Conservation (phyloP, 2,797 vertebrate genomes). For the Caiman crocodilus region DNA sequence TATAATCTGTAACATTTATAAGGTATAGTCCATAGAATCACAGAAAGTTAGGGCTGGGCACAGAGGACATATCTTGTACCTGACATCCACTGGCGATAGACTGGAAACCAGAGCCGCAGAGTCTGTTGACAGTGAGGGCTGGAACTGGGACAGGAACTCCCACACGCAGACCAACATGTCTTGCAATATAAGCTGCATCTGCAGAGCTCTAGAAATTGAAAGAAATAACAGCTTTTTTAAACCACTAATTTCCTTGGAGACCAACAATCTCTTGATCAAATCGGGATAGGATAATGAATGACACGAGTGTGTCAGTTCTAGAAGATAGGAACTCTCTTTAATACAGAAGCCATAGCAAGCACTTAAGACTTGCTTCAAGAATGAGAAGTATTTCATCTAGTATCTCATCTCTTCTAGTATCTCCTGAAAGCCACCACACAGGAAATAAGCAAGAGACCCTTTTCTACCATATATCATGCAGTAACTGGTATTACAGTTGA, state of each 20-base stretch:
- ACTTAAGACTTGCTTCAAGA: neutral
- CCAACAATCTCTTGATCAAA: neutral
- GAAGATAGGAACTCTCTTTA: neutral
- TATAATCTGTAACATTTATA: too few species aligned
- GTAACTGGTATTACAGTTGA: neutral
- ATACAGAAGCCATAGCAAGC: fast-evolving
- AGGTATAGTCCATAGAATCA: neutral
- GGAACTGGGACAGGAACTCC: conserved; percentile 89
- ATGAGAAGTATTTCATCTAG: too few species aligned
- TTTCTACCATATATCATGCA: neutral
- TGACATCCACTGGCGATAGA: conserved; percentile 92
- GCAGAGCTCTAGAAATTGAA: conserved; percentile 86
- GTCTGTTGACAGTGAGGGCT: conserved; percentile 93
- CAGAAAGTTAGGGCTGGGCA: neutral
- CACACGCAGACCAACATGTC: conserved; percentile 92
- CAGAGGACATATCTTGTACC: conserved; percentile 76
- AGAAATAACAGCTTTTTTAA: neutral
- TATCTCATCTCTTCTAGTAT: fast-evolving
- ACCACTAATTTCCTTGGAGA: fast-evolving
- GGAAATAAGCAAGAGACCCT: neutral
- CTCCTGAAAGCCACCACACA: neutral
- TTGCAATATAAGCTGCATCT: conserved; percentile 90
- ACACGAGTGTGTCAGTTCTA: fast-evolving
- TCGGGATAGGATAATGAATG: fast-evolving
- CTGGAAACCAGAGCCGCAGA: conserved; percentile 98